phyloP scores from a whole-genome alignment of 2,113 vertebrate genomes.

The Chaetorhynchus papuensis region DNA sequence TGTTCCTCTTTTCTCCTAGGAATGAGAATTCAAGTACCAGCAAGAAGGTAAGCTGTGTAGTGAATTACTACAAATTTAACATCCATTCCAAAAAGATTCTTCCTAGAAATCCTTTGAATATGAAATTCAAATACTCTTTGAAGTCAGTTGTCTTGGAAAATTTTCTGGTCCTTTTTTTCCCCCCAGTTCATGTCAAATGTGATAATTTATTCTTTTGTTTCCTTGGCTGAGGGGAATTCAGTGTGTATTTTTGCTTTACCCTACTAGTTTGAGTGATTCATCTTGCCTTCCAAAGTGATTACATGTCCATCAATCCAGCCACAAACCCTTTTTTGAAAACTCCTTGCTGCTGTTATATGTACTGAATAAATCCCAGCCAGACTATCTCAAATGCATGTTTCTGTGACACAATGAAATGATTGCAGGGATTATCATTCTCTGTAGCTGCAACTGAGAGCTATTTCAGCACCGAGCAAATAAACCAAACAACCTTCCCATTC shows the following conservation, averaged over 20 bases:
- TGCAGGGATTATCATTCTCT: background rate
- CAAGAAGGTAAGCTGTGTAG: background rate
- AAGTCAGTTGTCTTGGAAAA: background rate
- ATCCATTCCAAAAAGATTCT: background rate
- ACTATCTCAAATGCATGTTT: background rate
- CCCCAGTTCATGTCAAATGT: background rate
- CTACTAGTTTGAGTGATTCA: background rate
- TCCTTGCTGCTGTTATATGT: background rate
- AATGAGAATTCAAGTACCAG: background rate
- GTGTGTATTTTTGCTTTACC: background rate
- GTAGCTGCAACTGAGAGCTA: background rate
- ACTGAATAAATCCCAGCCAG: background rate
- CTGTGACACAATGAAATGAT: background rate
- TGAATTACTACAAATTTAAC: background rate
- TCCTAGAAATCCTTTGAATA: background rate
- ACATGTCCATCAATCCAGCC: conserved; percentile 1
- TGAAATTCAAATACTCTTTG: background rate
- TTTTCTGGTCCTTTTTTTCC: background rate
- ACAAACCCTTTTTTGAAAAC: background rate
- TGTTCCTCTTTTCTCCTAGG: conserved; percentile 38
- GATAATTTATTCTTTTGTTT: background rate
- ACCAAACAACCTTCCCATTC: background rate
- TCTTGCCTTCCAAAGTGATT: background rate
- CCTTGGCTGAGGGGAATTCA: background rate
- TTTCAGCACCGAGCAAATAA: background rate